These are phyloP conservation scores for Gymnarchus niloticus DNA, from an alignment of 2,113 vertebrate species.

Conservation along the genomic window DNA sequence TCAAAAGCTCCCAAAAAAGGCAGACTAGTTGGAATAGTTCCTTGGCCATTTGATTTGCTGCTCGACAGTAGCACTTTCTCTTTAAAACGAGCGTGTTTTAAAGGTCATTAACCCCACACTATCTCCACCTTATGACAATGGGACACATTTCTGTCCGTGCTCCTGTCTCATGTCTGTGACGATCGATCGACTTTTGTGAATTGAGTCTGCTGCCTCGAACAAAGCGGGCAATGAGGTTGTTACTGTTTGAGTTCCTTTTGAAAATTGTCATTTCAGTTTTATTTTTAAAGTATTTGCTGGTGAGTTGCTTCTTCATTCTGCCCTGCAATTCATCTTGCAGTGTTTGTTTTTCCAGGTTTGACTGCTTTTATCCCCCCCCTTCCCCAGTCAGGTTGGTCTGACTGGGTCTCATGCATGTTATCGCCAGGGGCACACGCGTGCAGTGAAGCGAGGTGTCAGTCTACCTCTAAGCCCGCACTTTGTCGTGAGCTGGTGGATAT, in stretches of 20 bases:
- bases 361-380: background rate
- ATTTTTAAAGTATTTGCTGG: too few relatives aligned
- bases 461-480: too few relatives aligned
- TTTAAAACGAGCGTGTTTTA: slow-evolving; percentile 61
- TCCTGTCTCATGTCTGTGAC: slow-evolving; percentile 47
- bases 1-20: slow-evolving; percentile 1
- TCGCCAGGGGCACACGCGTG: too few relatives aligned
- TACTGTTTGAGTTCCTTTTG: background rate
- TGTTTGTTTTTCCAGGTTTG: background rate
- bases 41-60: slow-evolving; percentile 48
- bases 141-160: slow-evolving; percentile 60
- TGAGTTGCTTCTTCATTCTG: too few relatives aligned
- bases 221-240: background rate
- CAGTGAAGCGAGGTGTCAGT: too few relatives aligned
- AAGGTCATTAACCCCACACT: slow-evolving; percentile 64
- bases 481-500: too few relatives aligned
- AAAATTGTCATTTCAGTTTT: background rate
- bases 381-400: background rate
- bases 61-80: slow-evolving; percentile 63
- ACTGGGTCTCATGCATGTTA: background rate
- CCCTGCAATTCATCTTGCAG: background rate
- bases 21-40: slow-evolving; percentile 44
- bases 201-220: background rate
- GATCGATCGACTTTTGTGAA: background rate
- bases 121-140: slow-evolving; percentile 60